phyloP scores from a whole-genome alignment of 2,888 invertebrate species.

The Andrena chrysosceles region DNA sequence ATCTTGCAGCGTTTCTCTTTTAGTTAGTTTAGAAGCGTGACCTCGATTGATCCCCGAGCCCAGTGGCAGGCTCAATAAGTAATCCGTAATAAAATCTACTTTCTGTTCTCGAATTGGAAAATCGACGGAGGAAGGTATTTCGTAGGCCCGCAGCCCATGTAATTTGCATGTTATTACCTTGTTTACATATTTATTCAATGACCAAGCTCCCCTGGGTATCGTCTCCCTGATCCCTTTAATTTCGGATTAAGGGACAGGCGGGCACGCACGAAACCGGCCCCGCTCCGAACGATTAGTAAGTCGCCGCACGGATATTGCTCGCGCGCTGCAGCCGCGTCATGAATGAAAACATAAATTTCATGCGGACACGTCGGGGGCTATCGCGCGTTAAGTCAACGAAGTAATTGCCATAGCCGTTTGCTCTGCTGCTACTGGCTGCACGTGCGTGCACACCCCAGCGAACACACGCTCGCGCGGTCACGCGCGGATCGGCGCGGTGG shows the following conservation, averaged over 20 bases:
- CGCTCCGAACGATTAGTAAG: conserved; percentile 63
- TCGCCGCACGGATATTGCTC: conserved; percentile 59
- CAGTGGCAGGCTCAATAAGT: conserved; percentile 35
- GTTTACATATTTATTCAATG: conserved; percentile 80
- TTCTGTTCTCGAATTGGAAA: conserved; percentile 30
- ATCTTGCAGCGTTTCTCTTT: conserved; percentile 33
- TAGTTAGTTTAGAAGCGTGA: too few relatives aligned
- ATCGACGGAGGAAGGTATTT: conserved; percentile 40
- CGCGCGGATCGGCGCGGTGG: not conserved
- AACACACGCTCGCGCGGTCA: not conserved
- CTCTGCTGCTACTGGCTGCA: conserved; percentile 21
- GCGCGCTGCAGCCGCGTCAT: conserved; percentile 39
- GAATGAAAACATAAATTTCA: conserved; percentile 65
- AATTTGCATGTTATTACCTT: conserved; percentile 84
- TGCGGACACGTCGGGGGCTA: conserved; percentile 51
- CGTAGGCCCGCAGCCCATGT: conserved; percentile 65
- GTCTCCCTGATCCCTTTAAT: conserved; percentile 74
- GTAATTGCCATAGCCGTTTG: conserved; percentile 58
- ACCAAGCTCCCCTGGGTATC: conserved; percentile 65
- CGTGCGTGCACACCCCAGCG: conserved; percentile 29
- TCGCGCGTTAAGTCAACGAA: conserved; percentile 64
- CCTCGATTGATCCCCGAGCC: not conserved
- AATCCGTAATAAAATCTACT: conserved; percentile 27
- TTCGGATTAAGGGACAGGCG: conserved; percentile 69
- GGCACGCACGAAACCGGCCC: conserved; percentile 43